phyloP scores from a whole-genome alignment of 2,888 invertebrate genomes.

The Ochropleura plecta region DNA sequence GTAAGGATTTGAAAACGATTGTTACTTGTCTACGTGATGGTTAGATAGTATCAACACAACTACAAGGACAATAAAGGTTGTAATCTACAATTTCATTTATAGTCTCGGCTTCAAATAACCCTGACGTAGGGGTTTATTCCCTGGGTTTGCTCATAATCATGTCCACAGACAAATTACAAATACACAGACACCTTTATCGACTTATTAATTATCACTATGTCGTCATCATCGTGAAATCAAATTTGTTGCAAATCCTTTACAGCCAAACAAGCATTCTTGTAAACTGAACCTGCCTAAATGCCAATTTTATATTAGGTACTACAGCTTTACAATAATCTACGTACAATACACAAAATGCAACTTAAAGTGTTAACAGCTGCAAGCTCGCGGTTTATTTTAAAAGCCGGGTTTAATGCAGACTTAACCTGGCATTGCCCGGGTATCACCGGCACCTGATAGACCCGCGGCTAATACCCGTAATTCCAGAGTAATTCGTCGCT shows the following conservation, averaged over 20 bases:
- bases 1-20: neutral
- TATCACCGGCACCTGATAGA: constrained; percentile 11
- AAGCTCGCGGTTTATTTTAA: constrained; percentile 65
- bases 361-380: constrained; percentile 40
- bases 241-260: neutral
- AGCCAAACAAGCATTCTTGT: neutral
- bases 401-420: constrained; percentile 66
- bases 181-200: neutral
- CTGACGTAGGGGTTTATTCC: too few relatives aligned
- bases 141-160: too few relatives aligned
- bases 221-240: neutral
- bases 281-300: too few relatives aligned
- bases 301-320: neutral
- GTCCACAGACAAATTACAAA: neutral
- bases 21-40: neutral
- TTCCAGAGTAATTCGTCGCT: constrained; percentile 42
- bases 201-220: neutral
- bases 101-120: too few relatives aligned
- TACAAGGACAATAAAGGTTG: neutral
- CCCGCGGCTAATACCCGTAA: constrained; percentile 29
- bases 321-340: neutral
- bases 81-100: too few relatives aligned
- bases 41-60: neutral
- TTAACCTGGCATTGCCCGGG: constrained; percentile 35
- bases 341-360: constrained; percentile 16